Conservation (phyloP, 2,888 invertebrate genomes). For the Pristionchus mayeri region DNA sequence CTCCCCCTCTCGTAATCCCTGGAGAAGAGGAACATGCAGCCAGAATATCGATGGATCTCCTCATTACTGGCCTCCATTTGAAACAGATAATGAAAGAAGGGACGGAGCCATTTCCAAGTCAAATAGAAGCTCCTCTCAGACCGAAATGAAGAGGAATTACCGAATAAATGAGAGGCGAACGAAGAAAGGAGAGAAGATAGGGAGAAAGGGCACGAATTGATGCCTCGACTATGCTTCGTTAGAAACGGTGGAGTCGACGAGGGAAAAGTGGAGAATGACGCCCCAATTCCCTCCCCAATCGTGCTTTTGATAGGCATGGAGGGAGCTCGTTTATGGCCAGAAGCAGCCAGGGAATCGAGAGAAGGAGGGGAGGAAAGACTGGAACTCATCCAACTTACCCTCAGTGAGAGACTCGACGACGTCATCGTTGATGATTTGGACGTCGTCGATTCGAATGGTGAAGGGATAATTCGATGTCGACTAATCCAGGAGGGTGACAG, state of each 20-base stretch:
- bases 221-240: neutral
- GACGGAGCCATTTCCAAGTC: constrained; percentile 16
- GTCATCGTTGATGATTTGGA: no score
- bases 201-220: neutral
- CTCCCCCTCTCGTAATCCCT: no score
- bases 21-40: neutral
- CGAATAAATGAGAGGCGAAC: neutral
- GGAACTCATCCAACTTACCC: neutral
- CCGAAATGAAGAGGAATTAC: constrained; percentile 41
- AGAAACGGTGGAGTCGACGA: neutral
- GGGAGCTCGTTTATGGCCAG: constrained; percentile 2
- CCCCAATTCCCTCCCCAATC: neutral
- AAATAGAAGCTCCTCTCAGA: constrained; percentile 11
- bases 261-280: neutral
- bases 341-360: neutral
- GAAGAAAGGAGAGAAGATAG: neutral
- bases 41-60: constrained; percentile 2
- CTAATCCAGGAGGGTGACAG: neutral
- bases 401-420: no score
- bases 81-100: constrained; percentile 41
- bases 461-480: neutral
- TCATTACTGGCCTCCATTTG: constrained; percentile 25
- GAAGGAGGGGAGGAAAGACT: neutral
- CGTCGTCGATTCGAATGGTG: neutral
- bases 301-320: constrained; percentile 17